Base-by-base conservation (phyloP, 2,888 invertebrate genomes). In the Epiblema foenella region DNA sequence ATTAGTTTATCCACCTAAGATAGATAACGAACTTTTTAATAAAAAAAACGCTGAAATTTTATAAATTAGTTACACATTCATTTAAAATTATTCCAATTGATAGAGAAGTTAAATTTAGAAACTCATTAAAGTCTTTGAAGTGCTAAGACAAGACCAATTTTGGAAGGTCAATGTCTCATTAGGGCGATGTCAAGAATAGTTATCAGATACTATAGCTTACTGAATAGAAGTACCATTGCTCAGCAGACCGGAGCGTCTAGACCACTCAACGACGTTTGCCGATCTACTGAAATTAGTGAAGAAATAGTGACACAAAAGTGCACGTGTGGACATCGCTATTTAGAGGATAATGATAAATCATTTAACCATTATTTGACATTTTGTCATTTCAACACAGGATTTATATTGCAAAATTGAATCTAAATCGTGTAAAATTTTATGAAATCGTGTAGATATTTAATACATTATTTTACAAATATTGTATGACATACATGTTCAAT, bases 131-230 rank as follows among this genome's bases (percentile, higher is more conserved):
- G 39, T 39, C 37, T 52, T 8, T 2, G 15, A 64, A 52, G 24
- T 15, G 5, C 15, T 49, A 5, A 15, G 8, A 39, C 56, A 18
- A 42, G n/a, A n/a, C n/a, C n/a, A n/a, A n/a, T 7, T 39, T 54
- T n/a, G 11, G 29, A 37, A 67, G 67, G 20, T 33, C 65, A 29
- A 46, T 18, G 70, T 56, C 37, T 67, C 67, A 56, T 70, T 70
- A 57, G 37, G 17, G 17, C 29, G 29, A 66, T 37, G 33, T 18
- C 60, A 62, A 59, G 37, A 60, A 60, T 68, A 54, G 62, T 62
- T 71, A 62, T 71, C 49, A 62, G 62, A 56, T 62, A 67, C 56
- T 71, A 49, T 67, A 54, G 56, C 64, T 66, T 51, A n/a, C 71
- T 60, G 54, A 70, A 70, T 66, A 66, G 62, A 66, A 66, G 52